Base-by-base conservation (phyloP, 2,797 vertebrate species). In the Sphaeramia orbicularis region DNA sequence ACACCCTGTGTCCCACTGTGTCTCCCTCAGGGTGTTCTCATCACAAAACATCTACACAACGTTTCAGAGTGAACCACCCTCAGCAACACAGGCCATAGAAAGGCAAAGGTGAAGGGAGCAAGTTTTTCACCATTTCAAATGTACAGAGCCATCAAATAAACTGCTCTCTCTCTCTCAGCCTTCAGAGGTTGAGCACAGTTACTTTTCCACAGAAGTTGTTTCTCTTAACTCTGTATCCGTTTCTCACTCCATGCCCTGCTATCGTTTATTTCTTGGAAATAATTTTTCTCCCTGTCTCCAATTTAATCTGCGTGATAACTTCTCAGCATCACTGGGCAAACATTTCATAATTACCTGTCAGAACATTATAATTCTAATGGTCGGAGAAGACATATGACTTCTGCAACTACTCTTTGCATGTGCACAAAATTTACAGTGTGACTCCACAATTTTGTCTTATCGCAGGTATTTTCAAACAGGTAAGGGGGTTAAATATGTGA, bases 11-110 rank as follows among this genome's bases (percentile, higher is more conserved):
- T 92, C 92, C 91, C 80, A 71, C 88, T 90, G 88, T 74, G 84
- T 90, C 88, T 88, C 92, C 93, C 91, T 89, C 79, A 81, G 91
- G 93, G 92, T 88, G 85, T 88, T 88, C 89, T 91, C 83, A 91
- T 90, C 85, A 91, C 77, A 86, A 84, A 92, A 85, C 89, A 84
- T 85, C 88, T 86, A 85, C 89, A 89, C 87, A 92, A 77, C 90
- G 80, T 91, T 88, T 88, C 74, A 62, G 81, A 88, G 82, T 83
- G 87, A 89, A 91, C 88, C 88, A 93, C 84, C 86, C 77, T 84
- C 85, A 84, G 84, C 86, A 84, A 81, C 85, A 84, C 78, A 66
- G 90, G 87, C 88, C 89, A 91, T 68, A 70, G 76, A 81, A 78
- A 89, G 89, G 90, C 91, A 93, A 91, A 94, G 86, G 89, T 88